Evolutionary conservation across 1,140 invertebrate species (phyloP), one percentile per base, ranked within the genome.

Genomic region (Zaprionus taronus): DNA sequence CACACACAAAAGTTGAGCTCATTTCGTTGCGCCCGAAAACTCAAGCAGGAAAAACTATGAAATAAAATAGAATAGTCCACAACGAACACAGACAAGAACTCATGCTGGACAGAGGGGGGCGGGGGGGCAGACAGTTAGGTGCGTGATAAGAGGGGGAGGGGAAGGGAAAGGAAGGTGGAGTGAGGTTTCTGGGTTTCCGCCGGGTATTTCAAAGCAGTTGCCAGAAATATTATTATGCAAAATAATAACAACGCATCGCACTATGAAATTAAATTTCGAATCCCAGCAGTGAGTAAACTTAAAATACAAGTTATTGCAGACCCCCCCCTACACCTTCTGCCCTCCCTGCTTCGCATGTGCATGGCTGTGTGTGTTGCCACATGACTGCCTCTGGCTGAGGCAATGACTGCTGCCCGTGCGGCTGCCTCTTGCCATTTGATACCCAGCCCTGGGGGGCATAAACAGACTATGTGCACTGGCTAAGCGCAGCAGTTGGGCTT

Each of bases 211-310:
- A 57, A 58, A 73, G 34, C 63, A 49, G 66, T 72, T 72, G 66
- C 77, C 77, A 65, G 74, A 91, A 90, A 90, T 91, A 77, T 81
- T 90, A 91, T 90, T 91, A 90, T 90, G 86, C 82, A 91, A 86
- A 90, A 91, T 90, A 91, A 90, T 90, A 90, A 90, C 86, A 85
- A 91, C 85, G 86, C 86, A 90, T 66, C 86, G 83, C 82, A 91
- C 86, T 90, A 90, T 90, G 82, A 90, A 90, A 90, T 90, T 91
- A 90, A 90, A 90, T 90, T 90, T 85, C 53, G 74, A 90, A 81
- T 91, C 87, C 82, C 86, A 91, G 86, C 87, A 90, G 86, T 83
- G 86, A 83, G 80, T 87, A 82, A 91, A 90, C 86, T 90, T 80
- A 86, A 90, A 91, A 83, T 90, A 83, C 87, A 90, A 90, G 82